Conservation (phyloP, 2,888 invertebrate genomes). For the Harpalus rubripes region DNA sequence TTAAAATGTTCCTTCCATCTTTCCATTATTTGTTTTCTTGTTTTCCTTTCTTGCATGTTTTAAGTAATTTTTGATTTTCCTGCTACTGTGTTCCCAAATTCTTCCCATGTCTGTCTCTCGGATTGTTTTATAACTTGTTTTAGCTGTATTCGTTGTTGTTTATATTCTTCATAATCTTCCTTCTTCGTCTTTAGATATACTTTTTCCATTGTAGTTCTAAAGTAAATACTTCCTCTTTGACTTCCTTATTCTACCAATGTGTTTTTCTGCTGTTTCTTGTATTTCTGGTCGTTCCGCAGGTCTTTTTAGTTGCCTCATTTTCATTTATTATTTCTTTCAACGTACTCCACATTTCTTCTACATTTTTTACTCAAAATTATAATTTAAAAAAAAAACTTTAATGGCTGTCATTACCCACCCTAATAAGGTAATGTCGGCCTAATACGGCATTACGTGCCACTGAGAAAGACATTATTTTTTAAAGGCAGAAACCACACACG, state of each 20-base stretch:
- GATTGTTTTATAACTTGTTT: slow-evolving; percentile 12
- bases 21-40: background rate
- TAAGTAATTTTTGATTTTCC: slow-evolving; percentile 3
- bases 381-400: too few relatives aligned
- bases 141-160: background rate
- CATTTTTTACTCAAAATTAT: too few relatives aligned
- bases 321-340: slow-evolving; percentile 1
- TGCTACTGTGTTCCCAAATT: background rate
- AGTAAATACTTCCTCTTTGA: slow-evolving; percentile 21
- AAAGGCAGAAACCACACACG: too few relatives aligned
- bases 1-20: background rate
- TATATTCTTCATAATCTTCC: slow-evolving; percentile 18
- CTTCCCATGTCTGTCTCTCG: slow-evolving; percentile 1
- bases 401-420: too few relatives aligned
- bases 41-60: background rate
- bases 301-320: background rate
- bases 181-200: slow-evolving; percentile 5
- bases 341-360: slow-evolving; percentile 15
- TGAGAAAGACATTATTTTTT: too few relatives aligned
- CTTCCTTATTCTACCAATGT: slow-evolving; percentile 4
- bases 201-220: slow-evolving; percentile 17
- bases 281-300: background rate
- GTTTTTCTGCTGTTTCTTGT: background rate
- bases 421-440: too few relatives aligned
- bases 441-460: too few relatives aligned